Conservation (phyloP, 2,797 vertebrate species). For the Danio kyathit region DNA sequence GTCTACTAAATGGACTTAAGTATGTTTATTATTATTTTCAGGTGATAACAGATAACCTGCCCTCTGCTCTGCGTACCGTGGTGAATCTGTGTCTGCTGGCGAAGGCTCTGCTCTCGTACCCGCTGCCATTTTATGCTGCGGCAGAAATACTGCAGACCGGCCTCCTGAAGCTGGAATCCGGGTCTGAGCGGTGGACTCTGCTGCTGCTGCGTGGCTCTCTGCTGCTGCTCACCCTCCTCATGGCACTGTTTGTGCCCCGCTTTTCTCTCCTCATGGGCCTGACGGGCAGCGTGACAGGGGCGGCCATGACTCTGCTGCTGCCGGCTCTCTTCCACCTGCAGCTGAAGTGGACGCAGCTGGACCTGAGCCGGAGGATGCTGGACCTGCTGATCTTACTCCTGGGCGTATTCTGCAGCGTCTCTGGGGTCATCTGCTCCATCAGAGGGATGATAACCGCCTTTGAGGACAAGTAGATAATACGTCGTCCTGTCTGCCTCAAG, state of each 20-base stretch:
- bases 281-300: slow-evolving; percentile 82
- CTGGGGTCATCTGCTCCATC: slow-evolving; percentile 80
- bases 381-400: slow-evolving; percentile 79
- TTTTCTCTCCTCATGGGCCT: slow-evolving; percentile 85
- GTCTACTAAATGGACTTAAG: neutral
- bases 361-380: slow-evolving; percentile 69
- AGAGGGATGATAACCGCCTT: slow-evolving; percentile 74
- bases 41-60: slow-evolving; percentile 85
- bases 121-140: slow-evolving; percentile 83
- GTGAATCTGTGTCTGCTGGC: slow-evolving; percentile 82
- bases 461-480: slow-evolving; percentile 25
- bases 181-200: slow-evolving; percentile 51
- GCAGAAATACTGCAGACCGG: slow-evolving; percentile 77
- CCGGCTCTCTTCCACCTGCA: slow-evolving; percentile 84
- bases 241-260: slow-evolving; percentile 79
- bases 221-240: slow-evolving; percentile 80
- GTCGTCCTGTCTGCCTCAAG: neutral
- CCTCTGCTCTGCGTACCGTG: slow-evolving; percentile 76
- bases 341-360: slow-evolving; percentile 78
- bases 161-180: slow-evolving; percentile 45
- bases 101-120: slow-evolving; percentile 84
- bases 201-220: slow-evolving; percentile 73
- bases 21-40: neutral
- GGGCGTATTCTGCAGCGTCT: slow-evolving; percentile 79
- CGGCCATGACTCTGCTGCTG: slow-evolving; percentile 83